A percentile compares a stretch with the other conserved stretches of the same genome.
These are phyloP conservation scores for Drosophila kambysellisi DNA, from an alignment of 2,888 invertebrate species.

Conservation along the genomic window DNA sequence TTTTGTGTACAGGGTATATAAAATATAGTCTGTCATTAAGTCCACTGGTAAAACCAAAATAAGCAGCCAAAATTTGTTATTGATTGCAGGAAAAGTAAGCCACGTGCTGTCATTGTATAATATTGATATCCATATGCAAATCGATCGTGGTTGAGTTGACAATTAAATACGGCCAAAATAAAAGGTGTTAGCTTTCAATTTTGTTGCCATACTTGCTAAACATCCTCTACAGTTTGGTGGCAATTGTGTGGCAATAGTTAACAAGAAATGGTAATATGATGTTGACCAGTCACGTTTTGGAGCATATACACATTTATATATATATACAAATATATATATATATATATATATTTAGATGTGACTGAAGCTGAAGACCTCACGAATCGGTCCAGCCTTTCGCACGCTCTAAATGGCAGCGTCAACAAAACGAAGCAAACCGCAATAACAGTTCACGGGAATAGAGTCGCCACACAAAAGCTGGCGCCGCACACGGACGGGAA, in stretches of 20 bases:
- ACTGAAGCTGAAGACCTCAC: conserved; percentile 1
- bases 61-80: conserved; percentile 44
- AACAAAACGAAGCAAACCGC: conserved; percentile 29
- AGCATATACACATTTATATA: background rate
- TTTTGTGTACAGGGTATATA: background rate
- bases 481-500: conserved; percentile 56
- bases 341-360: conserved; percentile 6
- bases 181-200: conserved; percentile 17
- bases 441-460: conserved; percentile 44
- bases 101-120: conserved; percentile 52
- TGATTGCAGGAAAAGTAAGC: conserved; percentile 51
- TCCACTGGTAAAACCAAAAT: background rate
- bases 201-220: conserved; percentile 18
- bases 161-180: conserved; percentile 17
- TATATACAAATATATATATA: background rate
- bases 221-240: conserved; percentile 5
- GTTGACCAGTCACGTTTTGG: conserved; percentile 63
- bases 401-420: conserved; percentile 65
- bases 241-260: conserved; percentile 8
- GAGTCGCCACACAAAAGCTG: conserved; percentile 36
- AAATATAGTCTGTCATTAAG: conserved; percentile 15
- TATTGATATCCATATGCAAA: conserved; percentile 8
- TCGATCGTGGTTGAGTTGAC: conserved; percentile 25
- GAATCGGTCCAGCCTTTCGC: conserved; percentile 55
- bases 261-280: conserved; percentile 17